Evolutionary conservation across 2,797 vertebrate species (phyloP), one percentile per base, ranked within the genome.

Genomic region (Harpagifer antarcticus): DNA sequence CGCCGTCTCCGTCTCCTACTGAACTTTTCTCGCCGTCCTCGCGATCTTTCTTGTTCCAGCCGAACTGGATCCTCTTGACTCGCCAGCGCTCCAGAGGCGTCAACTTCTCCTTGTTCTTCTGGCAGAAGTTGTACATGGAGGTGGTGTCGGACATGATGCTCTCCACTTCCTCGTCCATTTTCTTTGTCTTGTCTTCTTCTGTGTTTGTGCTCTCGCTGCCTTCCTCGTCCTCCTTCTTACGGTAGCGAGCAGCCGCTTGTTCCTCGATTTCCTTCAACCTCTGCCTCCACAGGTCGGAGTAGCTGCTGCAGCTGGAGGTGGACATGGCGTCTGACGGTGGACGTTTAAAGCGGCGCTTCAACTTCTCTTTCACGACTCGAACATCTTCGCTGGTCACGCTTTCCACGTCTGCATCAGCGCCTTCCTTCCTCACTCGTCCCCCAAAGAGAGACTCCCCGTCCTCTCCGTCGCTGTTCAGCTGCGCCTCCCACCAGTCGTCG

Each of bases 41-140:
- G 0, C 85, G 78, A 6, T 98, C 96, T 68, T 96, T 98, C 88
- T 96, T 99, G 88, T 99, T 98, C 95, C 97, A 99, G 13, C 98
- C 98, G 55, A 98, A 99, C 63, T 99, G 97, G 87, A 99, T 96
- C 70, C 98, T 95, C 83, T 99, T 99, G 74, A 99, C 43, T 54
- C 96, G 96, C 98, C 98, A 99, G 31, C 98, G 95, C 82, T 99
- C 97, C 77, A 99, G 78, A 44, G 97, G 93, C 0, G 96, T 96
- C 89, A 99, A 91, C 43, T 95, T 97, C 49, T 98, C 96, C 90
- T 96, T 98, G 88, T 99, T 98, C 73, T 95, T 97, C 84, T 96
- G 94, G 89, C 98, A 99, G 83, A 99, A 99, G 88, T 97, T 96
- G 77, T 96, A 97, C 93, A 99, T 96, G 44, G 97, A 98, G 78